Base-by-base conservation (phyloP, 2,797 vertebrate genomes). In the Scolopax rusticola region DNA sequence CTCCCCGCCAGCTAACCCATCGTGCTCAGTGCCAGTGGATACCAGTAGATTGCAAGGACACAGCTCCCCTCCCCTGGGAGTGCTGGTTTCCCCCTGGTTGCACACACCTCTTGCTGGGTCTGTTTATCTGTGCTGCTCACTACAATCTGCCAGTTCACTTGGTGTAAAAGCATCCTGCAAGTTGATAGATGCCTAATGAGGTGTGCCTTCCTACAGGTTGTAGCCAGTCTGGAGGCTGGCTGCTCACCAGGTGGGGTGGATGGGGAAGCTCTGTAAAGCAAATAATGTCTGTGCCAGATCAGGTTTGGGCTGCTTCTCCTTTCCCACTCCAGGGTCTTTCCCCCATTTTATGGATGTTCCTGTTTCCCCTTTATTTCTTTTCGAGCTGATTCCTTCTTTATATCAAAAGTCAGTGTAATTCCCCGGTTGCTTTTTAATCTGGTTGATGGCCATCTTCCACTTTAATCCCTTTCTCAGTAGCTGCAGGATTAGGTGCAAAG, bases 191-290 rank as follows among this genome's bases (percentile, higher is more conserved):
- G 28, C 2, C 54, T 10, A 3, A n/a, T 30, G 36, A 36, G 20
- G 3, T 15, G 36, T 30, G 67, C 6, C 12, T 4, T 64, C 45
- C 53, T 48, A 11, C 6, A 0, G 0, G 1, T 8, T 17, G 8
- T 11, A 38, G 25, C 28, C 28, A 14, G 38, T 4, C 1, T 6
- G 36, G 36, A 36, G 36, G 1, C 43, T 38, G 63, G n/a, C 41
- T 59, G 33, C 50, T 79, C 1, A 0, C 12, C 18, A 3, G 0
- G 0, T 36, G n/a, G 14, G 6, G 4, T n/a, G 9, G 23, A 4
- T 27, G 53, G 25, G 13, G 25, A 50, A 3, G 16, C 23, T 87
- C 40, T 43, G 1, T 12, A 51, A 84, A 19, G 13, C 23, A 76
- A 7, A 8, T 61, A 21, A 56, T 64, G 6, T 36, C 41, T 5